Base-by-base conservation (phyloP, 2,888 invertebrate species). In the Atrina japonica region DNA sequence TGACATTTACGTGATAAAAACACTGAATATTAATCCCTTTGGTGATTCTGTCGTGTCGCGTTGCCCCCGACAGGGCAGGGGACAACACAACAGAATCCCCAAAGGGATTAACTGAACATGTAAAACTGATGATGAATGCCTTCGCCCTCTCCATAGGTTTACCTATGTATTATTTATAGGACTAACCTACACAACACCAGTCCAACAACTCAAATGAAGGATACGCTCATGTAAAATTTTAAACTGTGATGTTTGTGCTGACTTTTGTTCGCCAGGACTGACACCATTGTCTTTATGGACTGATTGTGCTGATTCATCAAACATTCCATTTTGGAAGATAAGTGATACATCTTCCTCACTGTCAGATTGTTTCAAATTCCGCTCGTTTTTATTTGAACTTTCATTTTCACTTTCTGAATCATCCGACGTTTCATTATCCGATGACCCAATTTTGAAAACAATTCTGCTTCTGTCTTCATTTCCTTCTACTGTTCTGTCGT, bases 191-290 rank as follows among this genome's bases (percentile, higher is more conserved):
- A n/a, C n/a, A n/a, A n/a, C n/a, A n/a, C n/a, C n/a, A n/a, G n/a
- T n/a, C n/a, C n/a, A n/a, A n/a, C n/a, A n/a, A n/a, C n/a, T 23
- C 23, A 53, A 53, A 53, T 49, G 5, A 47, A 83, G 83, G 86
- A 86, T 86, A 86, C 86, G 70, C 63, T 86, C 85, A 77, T 78
- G 83, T 21, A 76, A 75, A 23, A 84, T 63, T 55, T 84, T 83
- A 59, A 76, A 81, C 9, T 75, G 59, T 16, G 80, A 75, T n/a
- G 69, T 49, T 25, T 75, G 76, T 21, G 53, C 63, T 29, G 70
- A 69, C 60, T 73, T 60, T 25, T 61, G 69, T 23, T 74, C 47
- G 9, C 66, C n/a, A 1, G 59, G 58, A 3, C 27, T 49, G 2
- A 35, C 35, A 35, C 27, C 18, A 11, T 55, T 52, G 25, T 16